Percentiles rank a stretch among this genome's conserved stretches.
phyloP scores from a whole-genome alignment of 2,888 invertebrate species.

The Lithophane semibrunnea region DNA sequence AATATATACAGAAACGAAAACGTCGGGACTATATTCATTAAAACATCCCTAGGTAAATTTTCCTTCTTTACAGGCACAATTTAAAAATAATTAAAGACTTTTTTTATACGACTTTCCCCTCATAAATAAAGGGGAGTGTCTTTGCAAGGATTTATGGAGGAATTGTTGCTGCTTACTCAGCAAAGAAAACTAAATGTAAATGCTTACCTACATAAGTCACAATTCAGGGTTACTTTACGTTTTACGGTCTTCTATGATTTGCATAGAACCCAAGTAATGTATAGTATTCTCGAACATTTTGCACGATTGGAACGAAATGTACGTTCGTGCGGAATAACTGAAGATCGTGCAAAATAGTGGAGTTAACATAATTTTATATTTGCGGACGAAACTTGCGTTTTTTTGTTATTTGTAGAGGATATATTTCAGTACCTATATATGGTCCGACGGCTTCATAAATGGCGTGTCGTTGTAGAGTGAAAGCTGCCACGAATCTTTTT shows the following conservation, averaged over 20 bases:
- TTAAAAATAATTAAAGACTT: slow-evolving; percentile 20
- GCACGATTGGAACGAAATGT: slow-evolving; percentile 5
- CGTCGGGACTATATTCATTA: slow-evolving; percentile 17
- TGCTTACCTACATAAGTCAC: slow-evolving; percentile 15
- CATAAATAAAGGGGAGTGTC: slow-evolving; percentile 36
- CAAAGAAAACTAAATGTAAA: slow-evolving; percentile 32
- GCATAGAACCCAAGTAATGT: slow-evolving; percentile 26
- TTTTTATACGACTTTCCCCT: slow-evolving; percentile 24
- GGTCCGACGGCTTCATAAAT: slow-evolving; percentile 12
- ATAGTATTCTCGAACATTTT: slow-evolving; percentile 15
- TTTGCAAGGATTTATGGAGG: slow-evolving; percentile 35
- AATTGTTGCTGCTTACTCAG: slow-evolving; percentile 14
- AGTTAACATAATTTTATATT: slow-evolving; percentile 2
- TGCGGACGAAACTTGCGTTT: background rate
- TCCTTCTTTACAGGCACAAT: slow-evolving; percentile 6
- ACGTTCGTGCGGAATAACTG: background rate
- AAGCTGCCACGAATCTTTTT: slow-evolving; percentile 3
- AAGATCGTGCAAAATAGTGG: background rate
- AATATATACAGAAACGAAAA: slow-evolving; percentile 6
- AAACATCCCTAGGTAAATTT: slow-evolving; percentile 8
- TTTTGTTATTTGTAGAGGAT: slow-evolving; percentile 9
- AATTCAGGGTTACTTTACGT: slow-evolving; percentile 17
- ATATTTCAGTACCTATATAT: background rate
- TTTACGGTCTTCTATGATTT: slow-evolving; percentile 31
- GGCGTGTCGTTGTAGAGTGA: slow-evolving; percentile 1